phyloP scores from a whole-genome alignment of 1,140 invertebrate species.

The Phortica variegata region DNA sequence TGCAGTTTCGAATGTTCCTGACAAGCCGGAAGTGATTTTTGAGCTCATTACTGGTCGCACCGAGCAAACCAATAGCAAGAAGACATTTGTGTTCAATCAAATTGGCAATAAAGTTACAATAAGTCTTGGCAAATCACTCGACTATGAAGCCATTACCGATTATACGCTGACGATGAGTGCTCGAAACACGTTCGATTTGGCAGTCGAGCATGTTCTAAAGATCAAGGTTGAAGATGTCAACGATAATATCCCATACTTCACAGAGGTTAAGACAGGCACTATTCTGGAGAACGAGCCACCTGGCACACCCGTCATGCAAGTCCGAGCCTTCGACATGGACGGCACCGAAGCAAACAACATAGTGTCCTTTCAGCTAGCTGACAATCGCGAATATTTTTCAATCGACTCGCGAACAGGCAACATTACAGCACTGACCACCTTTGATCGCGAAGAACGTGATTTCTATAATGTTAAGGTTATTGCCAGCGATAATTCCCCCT shows the following conservation, averaged over 20 bases:
- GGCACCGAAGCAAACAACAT: conserved; percentile 79
- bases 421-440: conserved; percentile 73
- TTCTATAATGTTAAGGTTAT: conserved; percentile 83
- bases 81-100: conserved; percentile 72
- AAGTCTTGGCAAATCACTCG: conserved; percentile 70
- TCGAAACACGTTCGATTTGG: conserved; percentile 77
- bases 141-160: conserved; percentile 80
- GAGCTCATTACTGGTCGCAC: conserved; percentile 78
- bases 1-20: conserved; percentile 73
- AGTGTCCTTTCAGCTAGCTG: conserved; percentile 73
- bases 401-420: conserved; percentile 82
- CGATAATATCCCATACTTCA: conserved; percentile 83
- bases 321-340: conserved; percentile 83
- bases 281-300: conserved; percentile 80
- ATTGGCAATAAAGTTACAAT: conserved; percentile 71
- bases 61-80: conserved; percentile 78
- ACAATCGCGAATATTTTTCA: conserved; percentile 70
- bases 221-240: conserved; percentile 82
- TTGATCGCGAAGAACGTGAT: conserved; percentile 78
- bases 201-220: conserved; percentile 73
- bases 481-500: conserved; percentile 82
- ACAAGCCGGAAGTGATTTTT: conserved; percentile 71
- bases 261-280: conserved; percentile 72
- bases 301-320: conserved; percentile 81
- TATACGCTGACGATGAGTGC: conserved; percentile 82